phyloP scores from a whole-genome alignment of 2,888 invertebrate species.

The Pegoplata infirma region DNA sequence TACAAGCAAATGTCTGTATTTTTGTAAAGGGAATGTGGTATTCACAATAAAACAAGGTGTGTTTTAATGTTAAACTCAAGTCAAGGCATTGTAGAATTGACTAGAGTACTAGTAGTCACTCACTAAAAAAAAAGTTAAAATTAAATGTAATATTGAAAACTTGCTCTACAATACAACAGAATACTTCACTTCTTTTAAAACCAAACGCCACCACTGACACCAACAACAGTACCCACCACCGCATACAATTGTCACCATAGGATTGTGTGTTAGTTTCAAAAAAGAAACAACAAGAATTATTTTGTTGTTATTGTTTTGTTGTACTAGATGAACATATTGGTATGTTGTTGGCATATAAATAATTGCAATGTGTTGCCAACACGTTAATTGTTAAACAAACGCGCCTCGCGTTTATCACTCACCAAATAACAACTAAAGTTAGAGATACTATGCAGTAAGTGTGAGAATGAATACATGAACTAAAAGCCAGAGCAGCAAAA shows the following conservation, averaged over 20 bases:
- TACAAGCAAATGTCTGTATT: no score
- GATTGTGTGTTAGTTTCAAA: slow-evolving; percentile 33
- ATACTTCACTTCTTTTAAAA: background rate
- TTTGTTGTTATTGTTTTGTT: slow-evolving; percentile 43
- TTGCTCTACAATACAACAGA: background rate
- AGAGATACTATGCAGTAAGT: slow-evolving; percentile 29
- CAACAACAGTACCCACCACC: slow-evolving; percentile 6
- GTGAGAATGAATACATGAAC: no score
- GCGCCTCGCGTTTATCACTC: slow-evolving; percentile 73
- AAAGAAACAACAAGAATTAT: slow-evolving; percentile 30
- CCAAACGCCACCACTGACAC: background rate
- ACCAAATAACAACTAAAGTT: slow-evolving; percentile 60
- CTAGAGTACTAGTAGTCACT: no score
- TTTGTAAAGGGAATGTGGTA: no score
- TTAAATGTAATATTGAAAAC: slow-evolving; percentile 11
- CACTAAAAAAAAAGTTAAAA: background rate
- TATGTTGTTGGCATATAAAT: slow-evolving; percentile 66
- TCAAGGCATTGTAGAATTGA: slow-evolving; percentile 19
- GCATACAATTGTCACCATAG: slow-evolving; percentile 35
- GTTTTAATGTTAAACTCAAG: slow-evolving; percentile 1
- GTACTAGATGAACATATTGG: slow-evolving; percentile 33
- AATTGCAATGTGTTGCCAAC: slow-evolving; percentile 74
- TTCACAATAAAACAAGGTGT: slow-evolving; percentile 4
- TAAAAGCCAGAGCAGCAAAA: background rate
- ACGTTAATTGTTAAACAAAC: slow-evolving; percentile 76